These are phyloP conservation scores for Aradophagus sp. DNA, from an alignment of 1,140 invertebrate genomes.

Conservation along the genomic window DNA sequence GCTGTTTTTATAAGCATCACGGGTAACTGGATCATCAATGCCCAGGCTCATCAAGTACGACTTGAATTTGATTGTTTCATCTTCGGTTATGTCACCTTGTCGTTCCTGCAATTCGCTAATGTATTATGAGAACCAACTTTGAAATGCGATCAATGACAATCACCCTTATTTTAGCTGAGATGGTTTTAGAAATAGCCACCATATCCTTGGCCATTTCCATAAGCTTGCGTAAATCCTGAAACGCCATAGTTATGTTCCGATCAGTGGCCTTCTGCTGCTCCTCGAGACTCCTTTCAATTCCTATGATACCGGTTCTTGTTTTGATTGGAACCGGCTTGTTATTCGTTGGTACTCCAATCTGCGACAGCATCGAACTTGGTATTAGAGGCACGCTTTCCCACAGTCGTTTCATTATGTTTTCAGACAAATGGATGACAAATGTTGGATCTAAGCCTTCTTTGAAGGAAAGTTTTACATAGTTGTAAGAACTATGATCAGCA, in stretches of 20 bases:
- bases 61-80: slow-evolving; percentile 97
- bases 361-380: slow-evolving; percentile 12
- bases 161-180: slow-evolving; percentile 94
- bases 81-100: slow-evolving; percentile 96
- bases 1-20: slow-evolving; percentile 90
- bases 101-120: slow-evolving; percentile 83
- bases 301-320: slow-evolving; percentile 91
- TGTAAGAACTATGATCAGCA: slow-evolving; percentile 80
- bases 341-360: too few relatives aligned
- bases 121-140: slow-evolving; percentile 63
- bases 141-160: slow-evolving; percentile 63
- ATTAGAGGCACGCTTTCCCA: slow-evolving; percentile 77
- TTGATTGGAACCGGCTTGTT: too few relatives aligned
- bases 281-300: slow-evolving; percentile 94
- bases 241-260: slow-evolving; percentile 92
- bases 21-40: slow-evolving; percentile 97
- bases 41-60: slow-evolving; percentile 96
- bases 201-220: slow-evolving; percentile 99
- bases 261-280: slow-evolving; percentile 93
- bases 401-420: slow-evolving; percentile 77
- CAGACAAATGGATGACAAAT: slow-evolving; percentile 80
- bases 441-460: slow-evolving; percentile 85
- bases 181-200: slow-evolving; percentile 93
- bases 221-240: slow-evolving; percentile 95
- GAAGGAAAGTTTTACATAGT: slow-evolving; percentile 91